Evolutionary conservation across 1,140 invertebrate species (phyloP), one percentile per base, ranked within the genome.

Genomic region (Drosophila albomicans): DNA sequence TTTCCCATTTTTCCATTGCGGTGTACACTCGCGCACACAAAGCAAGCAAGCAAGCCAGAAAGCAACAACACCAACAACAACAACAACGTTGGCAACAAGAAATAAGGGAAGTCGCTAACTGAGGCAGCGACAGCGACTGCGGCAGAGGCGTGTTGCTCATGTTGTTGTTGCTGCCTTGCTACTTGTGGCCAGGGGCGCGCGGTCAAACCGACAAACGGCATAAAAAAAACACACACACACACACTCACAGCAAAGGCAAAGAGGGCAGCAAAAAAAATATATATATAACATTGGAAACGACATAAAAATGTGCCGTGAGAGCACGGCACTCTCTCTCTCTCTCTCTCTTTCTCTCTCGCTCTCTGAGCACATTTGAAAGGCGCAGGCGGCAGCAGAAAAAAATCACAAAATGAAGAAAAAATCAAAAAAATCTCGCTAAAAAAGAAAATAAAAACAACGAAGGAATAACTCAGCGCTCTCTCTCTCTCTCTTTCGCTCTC

Each of bases 1-100:
- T 91, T 92, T 92, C 91, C 91, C 91, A 92, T 92, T 92, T 92
- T 92, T 92, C 91, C 91, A 92, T 92, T 92, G 91, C 81, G 91
- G 91, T 82, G 54, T 71, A 73, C 68, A 67, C 72, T 64, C 69
- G 71, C 75, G 70, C 69, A 69, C 75, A 78, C 74, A 79, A 61
- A 70, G 41, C 63, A 61, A 74, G 54, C 54, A 25, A 25, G 20
- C 52, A 69, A 10, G 20, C 3, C 32, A 52, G 35, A 45, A 20
- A 54, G 25, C 49, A 43, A 25, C 73, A 43, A 25, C 73, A 43
- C 15, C 73, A 43, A 25, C 73, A 58, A 8, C 62, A 43, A 7
- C 45, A 66, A 2, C 62, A 30, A 15, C 32, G n/a, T 25, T 62
- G 20, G 15, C 69, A 66, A 46, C 56, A 64, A 67, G 70, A 73